Percentiles rank a stretch among this genome's conserved stretches.
Evolutionary conservation across 1,140 invertebrate species (phyloP).

Genomic region (Drosophila cardini): DNA sequence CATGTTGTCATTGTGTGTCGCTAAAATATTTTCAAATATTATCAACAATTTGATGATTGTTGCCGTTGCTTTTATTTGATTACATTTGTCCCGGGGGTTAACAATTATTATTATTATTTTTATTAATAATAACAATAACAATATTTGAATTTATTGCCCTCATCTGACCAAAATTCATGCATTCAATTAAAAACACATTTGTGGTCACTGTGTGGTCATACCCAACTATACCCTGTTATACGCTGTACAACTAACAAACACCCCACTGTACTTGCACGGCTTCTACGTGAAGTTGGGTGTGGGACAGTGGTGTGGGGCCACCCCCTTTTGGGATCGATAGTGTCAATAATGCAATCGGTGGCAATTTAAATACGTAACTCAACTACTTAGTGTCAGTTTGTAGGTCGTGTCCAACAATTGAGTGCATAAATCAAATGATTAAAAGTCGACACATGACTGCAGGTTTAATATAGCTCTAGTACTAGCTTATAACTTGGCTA

Average conservation of each 20-base stretch:
- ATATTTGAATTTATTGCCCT: conserved; percentile 75
- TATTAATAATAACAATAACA: conserved; percentile 62
- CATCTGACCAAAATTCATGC: conserved; percentile 55
- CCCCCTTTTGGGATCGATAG: conserved; percentile 42
- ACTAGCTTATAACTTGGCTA: background rate
- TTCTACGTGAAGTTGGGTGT: conserved; percentile 12
- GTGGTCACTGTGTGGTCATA: conserved; percentile 68
- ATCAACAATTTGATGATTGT: conserved; percentile 56
- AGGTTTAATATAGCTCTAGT: background rate
- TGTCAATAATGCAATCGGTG: conserved; percentile 29
- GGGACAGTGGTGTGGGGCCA: too few relatives aligned
- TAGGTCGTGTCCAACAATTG: conserved; percentile 30
- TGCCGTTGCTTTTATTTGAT: conserved; percentile 73
- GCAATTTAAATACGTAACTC: conserved; percentile 34
- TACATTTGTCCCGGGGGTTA: conserved; percentile 61
- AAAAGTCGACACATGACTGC: background rate
- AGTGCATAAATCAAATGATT: conserved; percentile 41
- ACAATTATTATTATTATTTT: conserved; percentile 70
- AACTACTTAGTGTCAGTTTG: conserved; percentile 53
- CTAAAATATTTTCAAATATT: conserved; percentile 80
- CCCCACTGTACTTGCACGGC: conserved; percentile 53
- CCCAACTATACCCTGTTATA: background rate
- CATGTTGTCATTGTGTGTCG: conserved; percentile 47
- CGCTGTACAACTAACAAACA: conserved; percentile 56
- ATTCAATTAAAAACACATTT: conserved; percentile 81